Evolutionary conservation across 2,888 invertebrate genomes (phyloP).

Genomic region (Dorcus parallelipipedus): DNA sequence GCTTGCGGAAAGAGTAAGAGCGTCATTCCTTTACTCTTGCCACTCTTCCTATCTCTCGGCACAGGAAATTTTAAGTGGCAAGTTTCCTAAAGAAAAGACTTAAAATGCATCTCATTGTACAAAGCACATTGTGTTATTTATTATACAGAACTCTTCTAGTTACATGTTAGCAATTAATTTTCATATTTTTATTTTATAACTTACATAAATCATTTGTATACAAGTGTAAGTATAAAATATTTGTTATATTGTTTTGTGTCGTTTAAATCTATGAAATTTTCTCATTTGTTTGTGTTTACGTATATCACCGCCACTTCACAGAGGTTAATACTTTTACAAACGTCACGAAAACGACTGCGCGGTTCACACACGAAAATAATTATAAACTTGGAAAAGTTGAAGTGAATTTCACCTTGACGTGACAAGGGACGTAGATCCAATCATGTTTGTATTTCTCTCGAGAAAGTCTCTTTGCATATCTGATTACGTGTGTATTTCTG

Average conservation of each 20-base stretch:
- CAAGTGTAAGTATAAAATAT: no score
- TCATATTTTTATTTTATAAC: no score
- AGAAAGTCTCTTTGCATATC: slow-evolving; percentile 45
- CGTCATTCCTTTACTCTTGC: slow-evolving; percentile 26
- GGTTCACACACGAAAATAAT: not conserved
- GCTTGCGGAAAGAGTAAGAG: slow-evolving; percentile 37
- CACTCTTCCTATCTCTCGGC: slow-evolving; percentile 27
- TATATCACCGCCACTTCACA: no score
- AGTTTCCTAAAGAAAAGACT: slow-evolving; percentile 37
- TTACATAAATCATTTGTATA: no score
- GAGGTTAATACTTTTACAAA: no score
- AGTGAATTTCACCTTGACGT: slow-evolving; percentile 29
- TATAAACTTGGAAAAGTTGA: slow-evolving; percentile 2
- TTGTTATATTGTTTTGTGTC: no score
- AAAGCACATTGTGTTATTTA: not conserved
- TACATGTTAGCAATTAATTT: no score
- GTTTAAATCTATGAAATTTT: no score
- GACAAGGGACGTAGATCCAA: slow-evolving; percentile 40
- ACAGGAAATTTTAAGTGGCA: slow-evolving; percentile 45
- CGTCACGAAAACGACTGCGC: no score
- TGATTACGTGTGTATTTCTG: slow-evolving; percentile 39
- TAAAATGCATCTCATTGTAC: slow-evolving; percentile 3
- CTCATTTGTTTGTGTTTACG: no score
- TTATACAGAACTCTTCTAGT: no score
- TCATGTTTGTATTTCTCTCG: slow-evolving; percentile 48